phyloP scores from a whole-genome alignment of 2,888 invertebrate genomes.

The Epirrhoe tristata region DNA sequence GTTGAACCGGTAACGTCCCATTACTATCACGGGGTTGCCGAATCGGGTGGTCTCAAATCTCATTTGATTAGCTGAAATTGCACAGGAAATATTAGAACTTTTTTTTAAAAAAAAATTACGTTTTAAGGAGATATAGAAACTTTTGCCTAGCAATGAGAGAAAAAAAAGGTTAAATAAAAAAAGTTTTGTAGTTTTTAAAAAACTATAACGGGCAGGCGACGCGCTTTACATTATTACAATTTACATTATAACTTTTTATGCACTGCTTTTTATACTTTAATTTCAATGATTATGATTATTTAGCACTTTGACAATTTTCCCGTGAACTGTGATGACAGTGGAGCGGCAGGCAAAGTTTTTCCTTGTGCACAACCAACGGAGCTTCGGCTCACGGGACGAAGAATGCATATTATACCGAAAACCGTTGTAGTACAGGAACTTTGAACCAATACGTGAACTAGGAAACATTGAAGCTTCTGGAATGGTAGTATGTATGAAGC shows the following conservation, averaged over 20 bases:
- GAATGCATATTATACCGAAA: conserved; percentile 35
- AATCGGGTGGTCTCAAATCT: conserved; percentile 59
- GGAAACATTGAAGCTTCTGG: conserved; percentile 24
- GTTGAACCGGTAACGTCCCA: conserved; percentile 63
- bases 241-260: too few species aligned
- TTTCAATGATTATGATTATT: conserved; percentile 26
- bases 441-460: neutral
- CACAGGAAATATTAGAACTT: neutral
- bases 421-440: conserved; percentile 11
- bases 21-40: conserved; percentile 70
- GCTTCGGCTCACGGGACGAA: conserved; percentile 20
- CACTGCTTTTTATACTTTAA: too few species aligned
- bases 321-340: conserved; percentile 23
- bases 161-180: too few species aligned
- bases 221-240: too few species aligned
- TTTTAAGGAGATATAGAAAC: too few species aligned
- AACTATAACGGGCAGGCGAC: too few species aligned
- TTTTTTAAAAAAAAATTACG: neutral
- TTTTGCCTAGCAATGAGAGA: too few species aligned
- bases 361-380: conserved; percentile 40
- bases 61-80: conserved; percentile 29
- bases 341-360: conserved; percentile 27
- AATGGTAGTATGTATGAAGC: neutral
- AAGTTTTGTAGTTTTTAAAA: too few species aligned
- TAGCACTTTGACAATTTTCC: conserved; percentile 23